Evolutionary conservation across 2,888 invertebrate species (phyloP), one percentile per base, ranked within the genome.

Genomic region (Pegoplata infirma): DNA sequence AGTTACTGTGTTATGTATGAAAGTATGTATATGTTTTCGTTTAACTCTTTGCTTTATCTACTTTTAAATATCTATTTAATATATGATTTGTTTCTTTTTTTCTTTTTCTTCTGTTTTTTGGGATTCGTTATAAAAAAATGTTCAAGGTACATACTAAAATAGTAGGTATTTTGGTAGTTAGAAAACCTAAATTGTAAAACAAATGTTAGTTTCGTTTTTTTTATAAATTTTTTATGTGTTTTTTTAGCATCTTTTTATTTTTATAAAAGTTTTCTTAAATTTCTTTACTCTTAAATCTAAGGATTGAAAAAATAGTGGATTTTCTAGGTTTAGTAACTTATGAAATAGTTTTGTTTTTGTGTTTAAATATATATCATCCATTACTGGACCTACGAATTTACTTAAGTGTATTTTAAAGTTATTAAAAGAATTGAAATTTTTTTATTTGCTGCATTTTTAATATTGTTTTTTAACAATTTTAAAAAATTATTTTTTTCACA

Each of bases 81-180:
- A 59, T 78, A 76, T 58, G 51, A 53, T 66, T 69, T 73, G 47
- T 49, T 46, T 16, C 14, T 19, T 51, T 53, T 47, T 58, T 46
- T 16, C 12, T 59, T 40, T n/a, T 63, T 25, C 6, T 25, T 25
- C 25, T 25, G 3, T 67, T 47, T 40, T n/a, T 59, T 67, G 56
- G 67, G 69, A 59, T 79, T 80, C 64, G 59, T 63, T 73, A 69
- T 71, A 73, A 82, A 84, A 82, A 84, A 83, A 82, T 84, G 83
- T 83, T 79, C 83, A 84, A 86, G 86, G 86, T 86, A 86, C 86
- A 80, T 84, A 86, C 85, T 86, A 86, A 86, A 86, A 85, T 86
- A 86, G 86, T 86, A 86, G 86, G 85, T 86, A 85, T 78, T 76
- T 78, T 69, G 76, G 76, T 86, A 85, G 84, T 84, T 85, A 82